Evolutionary conservation across 2,888 invertebrate genomes (phyloP).

Genomic region (Neoascia interrupta): DNA sequence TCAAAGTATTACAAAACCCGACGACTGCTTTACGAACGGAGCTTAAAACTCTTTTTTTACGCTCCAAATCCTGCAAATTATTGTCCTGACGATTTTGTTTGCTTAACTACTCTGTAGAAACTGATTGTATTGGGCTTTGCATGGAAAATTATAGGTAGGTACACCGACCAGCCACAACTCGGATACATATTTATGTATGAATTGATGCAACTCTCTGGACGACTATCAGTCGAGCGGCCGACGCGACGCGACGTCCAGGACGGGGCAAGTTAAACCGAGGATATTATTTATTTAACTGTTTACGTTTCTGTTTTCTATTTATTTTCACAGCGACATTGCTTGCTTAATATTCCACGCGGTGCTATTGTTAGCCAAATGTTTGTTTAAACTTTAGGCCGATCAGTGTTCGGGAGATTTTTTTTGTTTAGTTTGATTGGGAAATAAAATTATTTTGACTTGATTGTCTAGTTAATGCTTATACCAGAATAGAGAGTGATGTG

Average conservation of each 20-base stretch:
- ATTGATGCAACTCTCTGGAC: slow-evolving; percentile 38
- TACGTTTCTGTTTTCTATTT: slow-evolving; percentile 34
- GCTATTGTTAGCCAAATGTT: too few species aligned
- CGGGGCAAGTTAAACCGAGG: slow-evolving; percentile 45
- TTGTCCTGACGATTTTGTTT: slow-evolving; percentile 45
- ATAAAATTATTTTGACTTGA: too few species aligned
- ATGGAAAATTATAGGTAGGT: too few species aligned
- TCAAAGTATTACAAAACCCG: slow-evolving; percentile 25
- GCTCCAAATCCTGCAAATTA: slow-evolving; percentile 60
- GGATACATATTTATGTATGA: slow-evolving; percentile 26
- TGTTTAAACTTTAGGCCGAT: too few species aligned
- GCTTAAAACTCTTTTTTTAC: slow-evolving; percentile 29
- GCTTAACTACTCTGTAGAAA: neutral
- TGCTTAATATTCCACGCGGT: too few species aligned
- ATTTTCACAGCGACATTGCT: too few species aligned
- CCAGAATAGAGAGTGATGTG: too few species aligned
- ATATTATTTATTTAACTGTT: slow-evolving; percentile 53
- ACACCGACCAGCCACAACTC: too few species aligned
- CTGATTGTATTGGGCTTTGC: slow-evolving; percentile 22
- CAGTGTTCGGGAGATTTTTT: too few species aligned
- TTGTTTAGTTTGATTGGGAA: too few species aligned
- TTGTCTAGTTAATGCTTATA: too few species aligned
- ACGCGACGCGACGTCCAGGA: too few species aligned
- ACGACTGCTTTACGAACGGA: neutral
- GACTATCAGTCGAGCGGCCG: slow-evolving; percentile 43